Percentiles rank a stretch among this genome's conserved stretches.
phyloP scores from a whole-genome alignment of 64 coral and sea anemone genomes.

The Stichodactyla helianthus region DNA sequence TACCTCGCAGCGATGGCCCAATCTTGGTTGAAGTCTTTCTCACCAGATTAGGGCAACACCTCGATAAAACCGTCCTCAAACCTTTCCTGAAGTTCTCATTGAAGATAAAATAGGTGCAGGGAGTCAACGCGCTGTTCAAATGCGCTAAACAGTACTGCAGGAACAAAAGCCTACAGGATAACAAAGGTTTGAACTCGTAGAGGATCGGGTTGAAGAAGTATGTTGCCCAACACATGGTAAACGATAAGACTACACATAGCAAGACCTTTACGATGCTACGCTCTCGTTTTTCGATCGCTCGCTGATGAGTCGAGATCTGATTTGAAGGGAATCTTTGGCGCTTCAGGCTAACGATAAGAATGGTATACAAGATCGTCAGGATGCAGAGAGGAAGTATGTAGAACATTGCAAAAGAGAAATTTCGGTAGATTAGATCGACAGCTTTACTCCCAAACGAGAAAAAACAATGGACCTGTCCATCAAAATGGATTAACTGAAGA shows the following conservation, averaged over 20 bases:
- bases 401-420: not conserved
- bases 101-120: not conserved
- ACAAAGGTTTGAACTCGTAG: not conserved
- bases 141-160: not conserved
- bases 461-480: not conserved
- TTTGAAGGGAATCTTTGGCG: not conserved
- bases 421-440: not conserved
- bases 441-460: not conserved
- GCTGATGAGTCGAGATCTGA: not conserved
- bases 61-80: not conserved
- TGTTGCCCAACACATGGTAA: not conserved
- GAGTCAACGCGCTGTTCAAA: slow-evolving; percentile 14
- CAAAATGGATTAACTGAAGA: not conserved
- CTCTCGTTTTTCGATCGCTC: not conserved
- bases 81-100: slow-evolving; percentile 21
- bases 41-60: not conserved
- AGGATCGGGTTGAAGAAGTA: not conserved
- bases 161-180: not conserved
- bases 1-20: not conserved
- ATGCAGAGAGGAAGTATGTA: not conserved
- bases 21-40: not conserved
- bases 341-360: slow-evolving; percentile 6
- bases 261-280: not conserved
- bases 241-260: not conserved
- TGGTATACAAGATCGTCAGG: not conserved